Base-by-base conservation (phyloP, 2,113 vertebrate genomes). In the Crocuta crocuta region DNA sequence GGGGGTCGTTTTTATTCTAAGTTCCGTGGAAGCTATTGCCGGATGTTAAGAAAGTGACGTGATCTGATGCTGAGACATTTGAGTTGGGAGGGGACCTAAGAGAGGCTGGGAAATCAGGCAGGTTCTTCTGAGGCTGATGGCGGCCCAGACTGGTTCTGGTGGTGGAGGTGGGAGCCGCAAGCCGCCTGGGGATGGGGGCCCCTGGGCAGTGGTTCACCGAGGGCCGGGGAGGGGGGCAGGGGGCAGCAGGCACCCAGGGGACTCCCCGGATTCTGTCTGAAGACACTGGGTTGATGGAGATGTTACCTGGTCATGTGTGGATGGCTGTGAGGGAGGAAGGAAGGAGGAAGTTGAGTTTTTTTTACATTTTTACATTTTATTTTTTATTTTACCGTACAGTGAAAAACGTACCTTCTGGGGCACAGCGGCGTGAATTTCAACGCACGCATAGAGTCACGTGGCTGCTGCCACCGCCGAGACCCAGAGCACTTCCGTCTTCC, bases 141-240 rank as follows among this genome's bases (percentile, higher is more conserved):
- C 12, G 61, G 91, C 12, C 24, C 10, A 17, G 33, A 10, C 43
- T 1, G 7, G 68, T 43, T 19, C 93, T 13, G 19, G 7, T 0
- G 1, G 66, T 19, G 26, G 10, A 24, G 10, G 2, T 33, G 26
- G 45, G n/a, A 33, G n/a, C 28, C 1, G 0, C 4, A 68, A 11
- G 78, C 53, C 5, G 0, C 21, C 43, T 43, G 28, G 78, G 33
- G 73, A 16, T 1, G 53, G 53, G 43, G 43, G 70, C 21, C 28
- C 73, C 43, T 58, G 19, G 91, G 50, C 23, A 21, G 24, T 7
- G 1, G 24, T 61, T 48, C 33, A 6, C 8, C 0, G 15, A 19
- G 66, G 31, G 50, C 26, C 39, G 50, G 43, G 19, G 4, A 39
- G 39, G 17, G n/a, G 17, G 11, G 31, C 13, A 1, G 2, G 19